These are phyloP conservation scores for Gallinago stenura DNA, from an alignment of 2,797 vertebrate genomes.

Conservation along the genomic window DNA sequence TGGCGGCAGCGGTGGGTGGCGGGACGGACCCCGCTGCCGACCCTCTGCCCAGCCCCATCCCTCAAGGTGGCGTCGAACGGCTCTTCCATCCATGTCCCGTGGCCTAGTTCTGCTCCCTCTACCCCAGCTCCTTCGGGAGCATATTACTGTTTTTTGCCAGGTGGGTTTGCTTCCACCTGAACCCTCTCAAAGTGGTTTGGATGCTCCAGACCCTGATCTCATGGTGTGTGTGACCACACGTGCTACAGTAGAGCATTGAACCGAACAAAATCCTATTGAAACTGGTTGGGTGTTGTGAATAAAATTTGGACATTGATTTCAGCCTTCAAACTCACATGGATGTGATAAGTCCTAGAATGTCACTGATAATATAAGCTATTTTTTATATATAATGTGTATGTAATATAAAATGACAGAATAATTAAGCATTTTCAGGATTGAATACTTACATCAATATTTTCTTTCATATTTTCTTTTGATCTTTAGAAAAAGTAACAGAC, in stretches of 20 bases:
- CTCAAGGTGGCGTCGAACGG: rapidly evolving
- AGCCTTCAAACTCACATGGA: rapidly evolving
- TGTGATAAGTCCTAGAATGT: background rate
- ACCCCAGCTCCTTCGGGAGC: background rate
- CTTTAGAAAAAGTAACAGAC: background rate
- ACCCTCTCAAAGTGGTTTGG: background rate
- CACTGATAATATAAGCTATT: background rate
- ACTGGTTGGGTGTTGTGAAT: background rate
- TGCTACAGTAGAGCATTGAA: background rate
- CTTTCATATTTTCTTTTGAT: background rate
- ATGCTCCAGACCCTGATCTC: background rate
- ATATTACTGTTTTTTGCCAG: background rate
- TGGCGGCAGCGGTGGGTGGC: background rate
- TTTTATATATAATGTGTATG: background rate
- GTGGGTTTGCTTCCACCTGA: background rate
- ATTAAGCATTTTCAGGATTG: background rate
- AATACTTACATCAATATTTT: background rate
- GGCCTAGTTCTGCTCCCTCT: background rate
- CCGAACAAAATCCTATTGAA: rapidly evolving
- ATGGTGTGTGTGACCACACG: rapidly evolving
- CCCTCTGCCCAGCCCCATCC: background rate
- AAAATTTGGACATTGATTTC: background rate
- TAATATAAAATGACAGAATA: background rate
- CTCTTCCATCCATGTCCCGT: background rate
- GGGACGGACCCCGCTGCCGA: background rate